phyloP scores from a whole-genome alignment of 1,140 invertebrate species.

The Drosophila lacertosa region DNA sequence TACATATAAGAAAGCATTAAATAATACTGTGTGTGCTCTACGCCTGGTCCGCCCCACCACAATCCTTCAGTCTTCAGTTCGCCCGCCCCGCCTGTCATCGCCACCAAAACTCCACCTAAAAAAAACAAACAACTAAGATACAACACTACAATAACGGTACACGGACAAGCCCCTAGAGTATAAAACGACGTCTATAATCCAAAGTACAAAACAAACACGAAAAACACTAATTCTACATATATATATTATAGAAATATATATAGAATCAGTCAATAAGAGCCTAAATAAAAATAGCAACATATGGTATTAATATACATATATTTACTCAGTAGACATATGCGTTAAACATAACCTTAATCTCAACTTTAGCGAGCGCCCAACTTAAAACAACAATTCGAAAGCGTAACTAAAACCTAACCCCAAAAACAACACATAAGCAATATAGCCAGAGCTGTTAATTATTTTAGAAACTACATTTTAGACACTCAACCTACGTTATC shows the following conservation, averaged over 20 bases:
- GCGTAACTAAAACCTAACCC: slow-evolving; percentile 35
- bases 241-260: slow-evolving; percentile 17
- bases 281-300: slow-evolving; percentile 66
- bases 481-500: slow-evolving; percentile 54
- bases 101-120: slow-evolving; percentile 65
- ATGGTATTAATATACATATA: slow-evolving; percentile 79
- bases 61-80: slow-evolving; percentile 50
- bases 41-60: slow-evolving; percentile 26
- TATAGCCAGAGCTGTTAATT: slow-evolving; percentile 76
- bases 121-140: slow-evolving; percentile 23
- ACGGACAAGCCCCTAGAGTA: slow-evolving; percentile 20
- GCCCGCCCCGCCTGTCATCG: slow-evolving; percentile 65
- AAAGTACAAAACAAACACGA: slow-evolving; percentile 67
- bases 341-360: slow-evolving; percentile 61
- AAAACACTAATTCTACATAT: slow-evolving; percentile 40
- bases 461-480: slow-evolving; percentile 71
- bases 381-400: slow-evolving; percentile 18
- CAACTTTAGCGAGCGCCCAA: slow-evolving; percentile 31
- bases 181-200: slow-evolving; percentile 76
- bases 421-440: slow-evolving; percentile 67
- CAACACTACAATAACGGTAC: slow-evolving; percentile 11
- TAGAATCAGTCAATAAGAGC: slow-evolving; percentile 35
- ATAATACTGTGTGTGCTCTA: slow-evolving; percentile 27
- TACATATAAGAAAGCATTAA: slow-evolving; percentile 1
- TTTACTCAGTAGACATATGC: slow-evolving; percentile 46